Percentiles rank a stretch among this genome's conserved stretches.
phyloP scores from a whole-genome alignment of 2,888 invertebrate genomes.

The Sylvicola fuscatus region DNA sequence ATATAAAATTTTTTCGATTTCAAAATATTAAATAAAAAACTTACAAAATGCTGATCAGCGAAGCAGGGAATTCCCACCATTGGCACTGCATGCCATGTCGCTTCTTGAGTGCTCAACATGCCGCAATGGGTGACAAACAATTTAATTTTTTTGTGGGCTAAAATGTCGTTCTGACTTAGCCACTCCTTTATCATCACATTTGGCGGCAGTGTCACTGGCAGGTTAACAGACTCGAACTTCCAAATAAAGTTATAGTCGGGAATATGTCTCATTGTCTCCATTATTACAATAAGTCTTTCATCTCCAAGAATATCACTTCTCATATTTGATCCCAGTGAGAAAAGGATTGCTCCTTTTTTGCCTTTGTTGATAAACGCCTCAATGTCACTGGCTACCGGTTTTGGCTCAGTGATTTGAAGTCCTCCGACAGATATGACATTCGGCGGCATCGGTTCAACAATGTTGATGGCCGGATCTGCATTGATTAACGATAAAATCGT shows the following conservation, averaged over 20 bases:
- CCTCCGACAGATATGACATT: slow-evolving; percentile 21
- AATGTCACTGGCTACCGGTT: slow-evolving; percentile 13
- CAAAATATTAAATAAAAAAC: neutral
- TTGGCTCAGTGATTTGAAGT: slow-evolving; percentile 15
- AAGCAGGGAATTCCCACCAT: slow-evolving; percentile 16
- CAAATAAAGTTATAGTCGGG: slow-evolving; percentile 20
- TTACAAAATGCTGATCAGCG: slow-evolving; percentile 13
- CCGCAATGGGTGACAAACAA: slow-evolving; percentile 18
- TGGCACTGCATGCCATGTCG: slow-evolving; percentile 16
- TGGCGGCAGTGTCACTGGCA: slow-evolving; percentile 14
- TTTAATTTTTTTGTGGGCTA: slow-evolving; percentile 13
- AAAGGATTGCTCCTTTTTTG: slow-evolving; percentile 16
- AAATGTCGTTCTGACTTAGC: slow-evolving; percentile 24
- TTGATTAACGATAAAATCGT: slow-evolving; percentile 16
- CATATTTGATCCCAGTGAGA: slow-evolving; percentile 18
- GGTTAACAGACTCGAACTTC: slow-evolving; percentile 15
- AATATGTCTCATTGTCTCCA: slow-evolving; percentile 14
- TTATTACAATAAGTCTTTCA: slow-evolving; percentile 10
- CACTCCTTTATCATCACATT: slow-evolving; percentile 27
- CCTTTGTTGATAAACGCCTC: slow-evolving; percentile 14
- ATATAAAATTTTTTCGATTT: neutral
- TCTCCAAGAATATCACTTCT: slow-evolving; percentile 9
- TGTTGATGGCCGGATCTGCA: slow-evolving; percentile 16
- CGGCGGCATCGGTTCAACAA: slow-evolving; percentile 17
- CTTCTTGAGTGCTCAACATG: slow-evolving; percentile 16